Evolutionary conservation across 2,113 vertebrate species (phyloP).

Genomic region (Hippolais icterina): DNA sequence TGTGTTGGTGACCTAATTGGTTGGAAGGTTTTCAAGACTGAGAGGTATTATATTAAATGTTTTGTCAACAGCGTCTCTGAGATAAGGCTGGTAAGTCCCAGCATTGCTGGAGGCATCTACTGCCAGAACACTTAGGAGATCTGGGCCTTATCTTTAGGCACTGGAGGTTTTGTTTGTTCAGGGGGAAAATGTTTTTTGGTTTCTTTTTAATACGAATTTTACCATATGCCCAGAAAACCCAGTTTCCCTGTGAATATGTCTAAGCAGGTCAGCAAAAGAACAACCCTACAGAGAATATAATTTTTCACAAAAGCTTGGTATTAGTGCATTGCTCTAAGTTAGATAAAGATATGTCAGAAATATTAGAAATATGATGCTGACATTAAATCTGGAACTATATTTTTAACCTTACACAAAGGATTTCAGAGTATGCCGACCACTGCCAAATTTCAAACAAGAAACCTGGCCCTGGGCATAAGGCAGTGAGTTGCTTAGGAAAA

Average conservation of each 20-base stretch:
- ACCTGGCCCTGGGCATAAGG: neutral
- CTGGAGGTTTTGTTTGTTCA: neutral
- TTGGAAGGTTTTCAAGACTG: neutral
- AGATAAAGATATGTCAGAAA: neutral
- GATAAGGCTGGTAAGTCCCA: neutral
- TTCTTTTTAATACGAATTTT: neutral
- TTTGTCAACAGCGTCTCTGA: neutral
- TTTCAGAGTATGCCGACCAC: neutral
- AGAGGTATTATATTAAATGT: neutral
- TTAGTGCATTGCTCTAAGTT: neutral
- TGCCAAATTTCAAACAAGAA: neutral
- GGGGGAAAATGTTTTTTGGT: neutral
- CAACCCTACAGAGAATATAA: accelerated
- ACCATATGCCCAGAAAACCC: neutral
- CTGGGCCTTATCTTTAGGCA: neutral
- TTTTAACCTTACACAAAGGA: neutral
- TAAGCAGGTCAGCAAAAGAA: neutral
- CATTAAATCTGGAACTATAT: neutral
- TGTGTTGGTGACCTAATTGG: neutral
- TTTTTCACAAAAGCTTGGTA: neutral
- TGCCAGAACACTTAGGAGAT: neutral
- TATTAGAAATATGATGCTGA: neutral
- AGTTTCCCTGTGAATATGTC: neutral
- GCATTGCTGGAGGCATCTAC: neutral
- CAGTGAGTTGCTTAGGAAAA: neutral